Evolutionary conservation across 2,888 invertebrate species (phyloP).

Genomic region (Oeneis ivallda): DNA sequence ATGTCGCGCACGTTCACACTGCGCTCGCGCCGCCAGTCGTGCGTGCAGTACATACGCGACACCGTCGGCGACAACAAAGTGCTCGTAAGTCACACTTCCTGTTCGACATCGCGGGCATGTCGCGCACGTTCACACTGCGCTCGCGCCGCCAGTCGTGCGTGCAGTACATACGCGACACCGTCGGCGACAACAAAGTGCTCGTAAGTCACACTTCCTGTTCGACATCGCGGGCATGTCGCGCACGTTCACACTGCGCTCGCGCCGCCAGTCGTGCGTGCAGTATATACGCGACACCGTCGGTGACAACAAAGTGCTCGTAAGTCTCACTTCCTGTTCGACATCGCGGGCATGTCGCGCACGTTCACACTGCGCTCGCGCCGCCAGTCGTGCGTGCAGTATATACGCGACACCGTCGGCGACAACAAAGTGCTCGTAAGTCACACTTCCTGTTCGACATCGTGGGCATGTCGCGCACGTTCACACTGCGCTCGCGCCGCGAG

Average conservation of each 20-base stretch:
- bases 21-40: constrained; percentile 91
- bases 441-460: constrained; percentile 97
- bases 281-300: constrained; percentile 95
- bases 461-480: constrained; percentile 92
- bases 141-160: constrained; percentile 94
- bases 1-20: constrained; percentile 94
- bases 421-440: constrained; percentile 94
- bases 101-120: constrained; percentile 93
- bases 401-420: constrained; percentile 92
- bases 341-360: constrained; percentile 91
- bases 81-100: constrained; percentile 94
- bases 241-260: constrained; percentile 92
- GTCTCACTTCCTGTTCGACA: constrained; percentile 92
- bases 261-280: constrained; percentile 94
- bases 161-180: constrained; percentile 93
- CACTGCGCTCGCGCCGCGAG: constrained; percentile 92
- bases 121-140: constrained; percentile 93
- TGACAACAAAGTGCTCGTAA: constrained; percentile 94
- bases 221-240: constrained; percentile 94
- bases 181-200: constrained; percentile 95
- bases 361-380: constrained; percentile 95
- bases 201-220: constrained; percentile 95
- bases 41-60: constrained; percentile 95
- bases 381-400: constrained; percentile 94
- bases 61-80: constrained; percentile 96